phyloP scores from a whole-genome alignment of 2,113 vertebrate genomes.

The Datnioides undecimradiatus region DNA sequence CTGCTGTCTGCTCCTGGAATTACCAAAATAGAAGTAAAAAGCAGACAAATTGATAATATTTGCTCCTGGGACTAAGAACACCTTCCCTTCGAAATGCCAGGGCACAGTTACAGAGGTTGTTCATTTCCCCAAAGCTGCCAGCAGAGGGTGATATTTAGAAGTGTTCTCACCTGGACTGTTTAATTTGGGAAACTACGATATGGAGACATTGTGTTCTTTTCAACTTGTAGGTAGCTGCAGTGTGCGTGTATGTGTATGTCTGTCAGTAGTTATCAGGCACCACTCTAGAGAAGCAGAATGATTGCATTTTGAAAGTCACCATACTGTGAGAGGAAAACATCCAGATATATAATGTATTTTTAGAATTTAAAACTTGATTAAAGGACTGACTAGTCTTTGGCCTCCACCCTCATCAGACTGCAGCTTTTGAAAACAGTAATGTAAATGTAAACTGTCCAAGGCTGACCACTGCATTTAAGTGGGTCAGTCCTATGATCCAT shows the following conservation, averaged over 20 bases:
- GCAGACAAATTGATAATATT: neutral
- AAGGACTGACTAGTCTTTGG: slow-evolving; percentile 12
- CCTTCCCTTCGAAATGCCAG: neutral
- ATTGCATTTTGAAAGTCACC: slow-evolving; percentile 27
- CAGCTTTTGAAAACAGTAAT: slow-evolving; percentile 9
- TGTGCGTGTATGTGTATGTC: slow-evolving; percentile 6
- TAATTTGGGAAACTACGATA: slow-evolving; percentile 21
- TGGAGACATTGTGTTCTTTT: slow-evolving; percentile 72
- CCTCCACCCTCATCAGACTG: slow-evolving; percentile 4
- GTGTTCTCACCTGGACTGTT: slow-evolving; percentile 18
- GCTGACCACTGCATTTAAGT: neutral
- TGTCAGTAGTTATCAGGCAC: slow-evolving; percentile 9
- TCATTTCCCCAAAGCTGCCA: slow-evolving; percentile 32
- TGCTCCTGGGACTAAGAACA: neutral
- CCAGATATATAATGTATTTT: neutral
- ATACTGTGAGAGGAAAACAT: slow-evolving; percentile 24
- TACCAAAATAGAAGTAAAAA: neutral
- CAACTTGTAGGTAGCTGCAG: slow-evolving; percentile 30
- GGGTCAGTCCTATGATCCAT: slow-evolving; percentile 1
- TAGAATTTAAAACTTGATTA: neutral
- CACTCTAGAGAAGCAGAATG: neutral
- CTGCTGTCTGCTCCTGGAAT: neutral
- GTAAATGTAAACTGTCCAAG: neutral
- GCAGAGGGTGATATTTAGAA: slow-evolving; percentile 64
- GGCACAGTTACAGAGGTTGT: neutral